A percentile compares a stretch with the other conserved stretches of the same genome.
phyloP scores from a whole-genome alignment of 2,797 vertebrate genomes.

The Anomalospiza imberbis region DNA sequence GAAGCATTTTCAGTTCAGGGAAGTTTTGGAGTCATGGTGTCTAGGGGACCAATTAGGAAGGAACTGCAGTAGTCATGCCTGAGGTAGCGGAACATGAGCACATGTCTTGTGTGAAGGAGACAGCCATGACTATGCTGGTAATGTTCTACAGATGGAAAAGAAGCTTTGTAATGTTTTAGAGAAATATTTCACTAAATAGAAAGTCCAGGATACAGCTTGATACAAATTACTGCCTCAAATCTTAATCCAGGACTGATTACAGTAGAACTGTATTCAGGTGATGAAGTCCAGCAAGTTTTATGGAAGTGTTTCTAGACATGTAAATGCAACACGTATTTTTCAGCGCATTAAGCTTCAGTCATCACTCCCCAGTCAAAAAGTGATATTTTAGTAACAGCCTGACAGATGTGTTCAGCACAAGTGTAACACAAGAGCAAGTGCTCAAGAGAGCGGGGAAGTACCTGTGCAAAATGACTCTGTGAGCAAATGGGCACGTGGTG shows the following conservation, averaged over 20 bases:
- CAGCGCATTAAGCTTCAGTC: neutral
- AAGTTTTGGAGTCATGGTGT: constrained; percentile 49
- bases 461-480: neutral
- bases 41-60: constrained; percentile 64
- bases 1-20: constrained; percentile 35
- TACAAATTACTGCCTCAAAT: neutral
- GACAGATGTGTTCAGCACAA: neutral
- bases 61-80: constrained; percentile 63
- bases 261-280: neutral
- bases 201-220: neutral
- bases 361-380: neutral
- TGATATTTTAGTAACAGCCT: neutral
- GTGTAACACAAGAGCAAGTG: neutral
- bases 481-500: neutral
- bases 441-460: neutral
- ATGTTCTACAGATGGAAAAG: neutral
- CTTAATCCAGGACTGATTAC: neutral
- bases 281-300: neutral
- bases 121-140: neutral
- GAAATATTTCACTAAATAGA: neutral
- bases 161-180: neutral
- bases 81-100: constrained; percentile 44
- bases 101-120: neutral
- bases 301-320: neutral
- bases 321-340: neutral